A percentile compares a stretch with the other conserved stretches of the same genome.
These are phyloP conservation scores for Lagorchestes hirsutus DNA, from an alignment of 2,797 vertebrate species.

Conservation along the genomic window DNA sequence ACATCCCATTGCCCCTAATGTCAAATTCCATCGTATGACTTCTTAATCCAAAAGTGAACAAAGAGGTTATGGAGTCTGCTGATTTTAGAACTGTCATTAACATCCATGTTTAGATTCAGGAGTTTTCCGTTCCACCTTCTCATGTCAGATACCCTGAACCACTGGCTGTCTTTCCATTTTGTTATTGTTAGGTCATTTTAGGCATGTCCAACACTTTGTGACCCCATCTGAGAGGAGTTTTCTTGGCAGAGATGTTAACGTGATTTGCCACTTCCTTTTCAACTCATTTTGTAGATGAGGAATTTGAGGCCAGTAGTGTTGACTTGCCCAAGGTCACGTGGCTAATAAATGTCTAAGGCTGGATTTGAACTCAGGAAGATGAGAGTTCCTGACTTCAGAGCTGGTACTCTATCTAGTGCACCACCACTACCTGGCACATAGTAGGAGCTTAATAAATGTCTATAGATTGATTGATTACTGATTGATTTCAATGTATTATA, in stretches of 20 bases:
- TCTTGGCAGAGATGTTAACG: not conserved
- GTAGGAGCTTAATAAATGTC: not conserved
- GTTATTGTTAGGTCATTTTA: not conserved
- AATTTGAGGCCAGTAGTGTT: not conserved
- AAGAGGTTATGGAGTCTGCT: not conserved
- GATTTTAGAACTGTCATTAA: conserved; percentile 42
- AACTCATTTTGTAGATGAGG: not conserved
- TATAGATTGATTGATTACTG: not conserved
- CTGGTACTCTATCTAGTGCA: not conserved
- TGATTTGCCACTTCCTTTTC: not conserved
- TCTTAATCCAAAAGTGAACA: not conserved
- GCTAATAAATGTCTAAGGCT: not conserved
- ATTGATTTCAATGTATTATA: not conserved
- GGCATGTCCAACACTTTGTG: not conserved
- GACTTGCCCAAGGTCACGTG: not conserved
- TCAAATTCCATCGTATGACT: conserved; percentile 16
- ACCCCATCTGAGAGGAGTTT: not conserved
- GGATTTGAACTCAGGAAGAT: not conserved
- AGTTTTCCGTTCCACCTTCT: conserved; percentile 37
- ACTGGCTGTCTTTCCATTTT: not conserved
- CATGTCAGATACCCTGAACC: not conserved
- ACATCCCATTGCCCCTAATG: not conserved
- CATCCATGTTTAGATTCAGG: not conserved
- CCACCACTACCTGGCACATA: not conserved
- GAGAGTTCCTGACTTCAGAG: not conserved